Percentiles rank a stretch among this genome's conserved stretches.
Evolutionary conservation across 1,140 invertebrate species (phyloP).

Genomic region (Diploscapter pachys): DNA sequence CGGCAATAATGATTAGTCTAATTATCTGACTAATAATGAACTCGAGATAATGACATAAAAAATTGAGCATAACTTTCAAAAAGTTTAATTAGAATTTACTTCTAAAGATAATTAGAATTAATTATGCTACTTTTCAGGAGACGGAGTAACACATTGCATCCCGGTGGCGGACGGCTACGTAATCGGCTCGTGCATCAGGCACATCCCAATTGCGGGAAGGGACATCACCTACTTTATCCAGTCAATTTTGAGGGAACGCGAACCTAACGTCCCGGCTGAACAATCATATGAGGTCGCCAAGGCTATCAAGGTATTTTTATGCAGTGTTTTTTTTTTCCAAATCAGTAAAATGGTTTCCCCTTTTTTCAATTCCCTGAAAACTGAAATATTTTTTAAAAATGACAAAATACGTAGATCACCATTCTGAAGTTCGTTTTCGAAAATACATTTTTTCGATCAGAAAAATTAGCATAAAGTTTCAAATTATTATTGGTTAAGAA

Average conservation of each 20-base stretch:
- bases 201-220: slow-evolving; percentile 97
- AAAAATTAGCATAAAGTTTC: no score
- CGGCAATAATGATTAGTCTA: no score
- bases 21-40: no score
- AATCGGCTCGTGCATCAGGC: slow-evolving; percentile 99
- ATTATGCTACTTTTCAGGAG: slow-evolving; percentile 76
- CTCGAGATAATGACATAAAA: not conserved
- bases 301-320: slow-evolving; percentile 75
- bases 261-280: slow-evolving; percentile 95
- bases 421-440: no score
- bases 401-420: not conserved
- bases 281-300: slow-evolving; percentile 98
- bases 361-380: not conserved
- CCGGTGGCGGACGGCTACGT: slow-evolving; percentile 99
- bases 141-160: slow-evolving; percentile 99
- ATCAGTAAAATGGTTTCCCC: not conserved
- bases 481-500: no score
- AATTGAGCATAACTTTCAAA: slow-evolving; percentile 1
- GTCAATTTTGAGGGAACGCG: slow-evolving; percentile 87
- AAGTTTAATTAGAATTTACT: not conserved
- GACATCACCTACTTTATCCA: slow-evolving; percentile 99
- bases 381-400: no score
- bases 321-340: not conserved
- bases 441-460: no score
- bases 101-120: not conserved